A percentile compares a stretch with the other conserved stretches of the same genome.
Evolutionary conservation across 2,888 invertebrate species (phyloP).

Genomic region (Hermaeophaga mercurialis): DNA sequence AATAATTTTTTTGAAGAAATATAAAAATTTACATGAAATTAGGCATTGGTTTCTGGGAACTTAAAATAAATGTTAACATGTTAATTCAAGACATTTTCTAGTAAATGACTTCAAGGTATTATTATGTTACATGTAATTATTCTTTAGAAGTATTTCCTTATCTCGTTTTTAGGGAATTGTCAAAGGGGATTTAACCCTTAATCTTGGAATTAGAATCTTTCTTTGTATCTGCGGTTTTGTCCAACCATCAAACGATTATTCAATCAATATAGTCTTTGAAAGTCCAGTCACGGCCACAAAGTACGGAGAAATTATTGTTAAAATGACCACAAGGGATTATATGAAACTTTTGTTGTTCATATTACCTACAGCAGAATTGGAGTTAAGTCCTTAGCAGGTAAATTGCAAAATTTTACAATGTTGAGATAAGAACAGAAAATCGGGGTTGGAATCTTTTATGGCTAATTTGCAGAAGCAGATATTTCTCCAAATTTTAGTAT

Average conservation of each 20-base stretch:
- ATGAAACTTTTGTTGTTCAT: constrained; percentile 19
- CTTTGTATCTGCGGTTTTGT: constrained; percentile 13
- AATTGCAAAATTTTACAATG: too few species aligned
- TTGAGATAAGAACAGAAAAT: too few species aligned
- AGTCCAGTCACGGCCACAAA: too few species aligned
- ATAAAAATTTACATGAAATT: too few species aligned
- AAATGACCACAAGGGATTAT: constrained; percentile 22
- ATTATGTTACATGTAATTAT: not conserved
- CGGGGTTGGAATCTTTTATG: too few species aligned
- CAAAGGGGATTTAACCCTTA: constrained; percentile 2
- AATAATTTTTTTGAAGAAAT: too few species aligned
- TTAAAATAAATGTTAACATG: too few species aligned
- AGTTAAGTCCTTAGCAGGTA: constrained; percentile 5
- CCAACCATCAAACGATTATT: constrained; percentile 18
- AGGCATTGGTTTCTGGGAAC: too few species aligned
- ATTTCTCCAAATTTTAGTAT: too few species aligned
- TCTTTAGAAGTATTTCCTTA: not conserved
- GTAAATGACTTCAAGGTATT: too few species aligned
- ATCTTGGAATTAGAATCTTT: constrained; percentile 11
- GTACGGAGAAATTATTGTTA: constrained; percentile 11
- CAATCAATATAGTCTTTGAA: constrained; percentile 20
- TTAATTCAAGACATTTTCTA: too few species aligned
- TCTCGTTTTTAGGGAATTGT: constrained; percentile 3
- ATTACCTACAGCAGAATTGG: not conserved
- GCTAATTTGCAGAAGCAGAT: too few species aligned